Evolutionary conservation across 2,113 vertebrate genomes (phyloP).

Genomic region (Dendrocopos noguchii): DNA sequence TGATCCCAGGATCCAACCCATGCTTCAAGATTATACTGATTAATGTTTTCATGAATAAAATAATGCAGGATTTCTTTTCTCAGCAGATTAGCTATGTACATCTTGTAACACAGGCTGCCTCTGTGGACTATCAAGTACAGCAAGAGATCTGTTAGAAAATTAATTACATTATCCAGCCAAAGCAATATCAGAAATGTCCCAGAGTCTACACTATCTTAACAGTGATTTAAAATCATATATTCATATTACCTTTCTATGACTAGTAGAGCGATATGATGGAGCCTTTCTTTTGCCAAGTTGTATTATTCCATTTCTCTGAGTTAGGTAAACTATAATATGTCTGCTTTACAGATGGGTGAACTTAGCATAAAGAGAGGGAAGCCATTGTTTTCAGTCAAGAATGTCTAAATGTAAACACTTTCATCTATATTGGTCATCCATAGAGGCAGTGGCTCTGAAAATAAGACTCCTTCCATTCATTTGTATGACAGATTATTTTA

Average conservation of each 20-base stretch:
- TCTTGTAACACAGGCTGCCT: conserved; percentile 37
- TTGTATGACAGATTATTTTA: conserved; percentile 62
- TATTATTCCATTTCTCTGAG: conserved; percentile 65
- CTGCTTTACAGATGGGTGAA: conserved; percentile 56
- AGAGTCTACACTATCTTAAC: conserved; percentile 29
- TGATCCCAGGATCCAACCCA: neutral
- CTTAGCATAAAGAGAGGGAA: conserved; percentile 47
- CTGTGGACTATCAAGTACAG: conserved; percentile 27
- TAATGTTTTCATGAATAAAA: conserved; percentile 9
- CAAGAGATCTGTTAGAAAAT: conserved; percentile 31
- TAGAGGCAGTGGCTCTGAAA: conserved; percentile 16
- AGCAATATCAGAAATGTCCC: conserved; percentile 48
- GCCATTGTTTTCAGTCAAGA: conserved; percentile 28
- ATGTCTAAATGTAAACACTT: conserved; percentile 26
- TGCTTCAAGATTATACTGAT: neutral
- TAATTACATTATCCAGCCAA: conserved; percentile 32
- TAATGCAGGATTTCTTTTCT: conserved; percentile 14
- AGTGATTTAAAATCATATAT: conserved; percentile 61
- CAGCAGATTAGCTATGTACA: conserved; percentile 43
- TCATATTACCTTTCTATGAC: conserved; percentile 51
- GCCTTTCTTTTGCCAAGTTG: conserved; percentile 18
- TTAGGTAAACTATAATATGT: conserved; percentile 55
- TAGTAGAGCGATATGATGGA: conserved; percentile 31
- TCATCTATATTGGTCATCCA: conserved; percentile 34
- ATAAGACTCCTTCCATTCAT: conserved; percentile 20